Conservation (phyloP, 2,113 vertebrate genomes). For the Narcine bancroftii region DNA sequence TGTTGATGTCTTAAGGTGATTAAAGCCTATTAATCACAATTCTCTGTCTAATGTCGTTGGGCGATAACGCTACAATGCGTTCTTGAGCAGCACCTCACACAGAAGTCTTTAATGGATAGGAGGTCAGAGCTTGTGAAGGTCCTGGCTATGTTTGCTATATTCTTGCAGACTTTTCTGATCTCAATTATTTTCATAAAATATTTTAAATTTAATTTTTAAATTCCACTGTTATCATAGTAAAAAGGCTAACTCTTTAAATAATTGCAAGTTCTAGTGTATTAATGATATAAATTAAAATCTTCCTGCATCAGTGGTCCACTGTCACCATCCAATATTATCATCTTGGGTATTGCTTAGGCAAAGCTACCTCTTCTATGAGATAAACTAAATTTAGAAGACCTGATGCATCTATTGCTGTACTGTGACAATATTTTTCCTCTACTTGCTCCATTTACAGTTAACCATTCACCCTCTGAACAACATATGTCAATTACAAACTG, state of each 20-base stretch:
- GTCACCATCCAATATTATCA: neutral
- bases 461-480: neutral
- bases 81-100: too few species aligned
- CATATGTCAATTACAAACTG: neutral
- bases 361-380: neutral
- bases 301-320: neutral
- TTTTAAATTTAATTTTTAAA: neutral
- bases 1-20: too few species aligned
- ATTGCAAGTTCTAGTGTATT: neutral
- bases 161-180: too few species aligned
- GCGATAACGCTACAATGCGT: too few species aligned
- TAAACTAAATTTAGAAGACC: neutral
- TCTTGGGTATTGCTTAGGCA: neutral
- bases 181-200: neutral
- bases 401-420: neutral
- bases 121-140: too few species aligned
- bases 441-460: too few species aligned
- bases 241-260: neutral
- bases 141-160: too few species aligned
- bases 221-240: neutral
- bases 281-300: neutral
- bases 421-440: neutral
- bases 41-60: too few species aligned
- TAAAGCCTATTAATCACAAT: too few species aligned
- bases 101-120: too few species aligned